Base-by-base conservation (phyloP, 2,888 invertebrate species). In the Siphlonurus alternatus region DNA sequence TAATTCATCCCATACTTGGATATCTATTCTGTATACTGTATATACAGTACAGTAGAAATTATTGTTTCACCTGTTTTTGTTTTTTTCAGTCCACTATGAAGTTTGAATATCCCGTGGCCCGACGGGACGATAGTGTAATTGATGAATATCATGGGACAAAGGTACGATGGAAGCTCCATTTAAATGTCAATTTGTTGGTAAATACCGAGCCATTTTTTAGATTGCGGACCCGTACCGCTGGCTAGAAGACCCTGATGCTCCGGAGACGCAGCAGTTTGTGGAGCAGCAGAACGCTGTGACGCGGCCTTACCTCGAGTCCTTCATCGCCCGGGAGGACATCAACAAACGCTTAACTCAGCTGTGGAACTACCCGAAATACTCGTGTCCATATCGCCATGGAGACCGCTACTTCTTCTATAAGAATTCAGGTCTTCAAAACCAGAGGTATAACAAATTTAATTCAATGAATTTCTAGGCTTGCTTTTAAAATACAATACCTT, bases 361-460 rank as follows among this genome's bases (percentile, higher is more conserved):
- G 25, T 96, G 95, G 95, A 89, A 99, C 76, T 97, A 91, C 77
- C 92, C 94, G n/a, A 96, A 95, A 78, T 93, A 89, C 76, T 88
- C 91, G 1, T 89, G 90, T 70, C 96, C 96, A 0, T 84, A 82
- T 71, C 84, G 84, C 70, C 83, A 88, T 71, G 97, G 96, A 2
- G 79, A 85, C 68, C 82, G 83, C 73, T 99, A 95, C 76, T 98
- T 91, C 77, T 95, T 91, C 77, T 89, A 85, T 71, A 87, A 88
- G 79, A 99, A 99, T 74, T 86, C 90, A 51, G 98, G 98, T 1
- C 80, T 99, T 65, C 98, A 99, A 78, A 97, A 99, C 77, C 98
- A 99, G 76, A 89, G 87, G 92, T 92, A 71, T 66, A 25, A 64
- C 54, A 62, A 2, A 22, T 19, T 1, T n/a, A n/a, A 53, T 53